Evolutionary conservation across 2,888 invertebrate genomes (phyloP).

Genomic region (Xestia ashworthii): DNA sequence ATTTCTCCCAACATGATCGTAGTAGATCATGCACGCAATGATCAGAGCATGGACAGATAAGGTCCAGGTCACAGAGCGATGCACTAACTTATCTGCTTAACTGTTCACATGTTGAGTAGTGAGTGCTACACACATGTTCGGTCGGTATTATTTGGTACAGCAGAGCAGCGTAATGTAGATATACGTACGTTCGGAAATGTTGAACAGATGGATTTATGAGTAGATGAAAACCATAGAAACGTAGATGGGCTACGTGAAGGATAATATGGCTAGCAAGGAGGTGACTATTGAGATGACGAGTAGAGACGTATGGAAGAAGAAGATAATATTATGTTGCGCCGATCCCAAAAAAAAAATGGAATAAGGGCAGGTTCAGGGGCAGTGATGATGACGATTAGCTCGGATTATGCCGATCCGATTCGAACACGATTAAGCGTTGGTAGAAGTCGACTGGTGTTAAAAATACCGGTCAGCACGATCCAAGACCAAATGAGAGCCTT

Average conservation of each 20-base stretch:
- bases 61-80: conserved; percentile 50
- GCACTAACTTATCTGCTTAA: conserved; percentile 44
- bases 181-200: background rate
- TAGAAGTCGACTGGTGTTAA: background rate
- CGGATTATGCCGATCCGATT: background rate
- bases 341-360: too few relatives aligned
- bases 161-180: background rate
- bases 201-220: too few relatives aligned
- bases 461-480: background rate
- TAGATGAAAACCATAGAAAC: too few relatives aligned
- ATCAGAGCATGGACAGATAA: conserved; percentile 37
- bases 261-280: too few relatives aligned
- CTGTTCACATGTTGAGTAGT: conserved; percentile 21
- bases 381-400: background rate
- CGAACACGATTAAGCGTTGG: background rate
- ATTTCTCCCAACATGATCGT: conserved; percentile 1
- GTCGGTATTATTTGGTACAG: background rate
- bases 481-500: background rate
- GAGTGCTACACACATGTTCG: background rate
- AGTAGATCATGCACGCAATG: conserved; percentile 14
- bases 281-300: too few relatives aligned
- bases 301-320: too few relatives aligned
- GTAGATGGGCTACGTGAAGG: too few relatives aligned
- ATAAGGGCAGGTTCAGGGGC: too few relatives aligned
- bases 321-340: too few relatives aligned